These are phyloP conservation scores for Dryoscopus gambensis DNA, from an alignment of 2,113 vertebrate genomes.

Conservation along the genomic window DNA sequence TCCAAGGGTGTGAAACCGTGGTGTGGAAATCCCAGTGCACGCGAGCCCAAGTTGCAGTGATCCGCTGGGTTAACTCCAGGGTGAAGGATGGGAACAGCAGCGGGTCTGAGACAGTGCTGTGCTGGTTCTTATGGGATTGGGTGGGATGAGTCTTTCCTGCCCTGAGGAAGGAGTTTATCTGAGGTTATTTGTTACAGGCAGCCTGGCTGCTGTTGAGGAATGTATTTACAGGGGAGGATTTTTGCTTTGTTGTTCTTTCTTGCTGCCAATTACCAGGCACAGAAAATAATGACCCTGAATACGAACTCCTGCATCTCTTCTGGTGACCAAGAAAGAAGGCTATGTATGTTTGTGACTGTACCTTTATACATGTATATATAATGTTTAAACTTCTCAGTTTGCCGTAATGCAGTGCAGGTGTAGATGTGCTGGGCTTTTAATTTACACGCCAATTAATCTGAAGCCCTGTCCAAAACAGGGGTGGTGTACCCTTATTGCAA, in stretches of 20 bases:
- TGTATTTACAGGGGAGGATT: not conserved
- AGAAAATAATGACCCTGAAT: not conserved
- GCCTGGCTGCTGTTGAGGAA: not conserved
- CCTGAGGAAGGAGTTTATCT: not conserved
- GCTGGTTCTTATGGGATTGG: not conserved
- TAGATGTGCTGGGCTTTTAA: rapidly evolving
- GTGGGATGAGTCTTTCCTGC: not conserved
- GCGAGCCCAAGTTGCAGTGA: not conserved
- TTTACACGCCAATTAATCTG: not conserved
- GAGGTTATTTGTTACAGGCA: not conserved
- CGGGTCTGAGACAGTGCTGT: not conserved
- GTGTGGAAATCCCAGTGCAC: too few relatives aligned
- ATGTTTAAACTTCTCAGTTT: not conserved
- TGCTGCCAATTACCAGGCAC: not conserved
- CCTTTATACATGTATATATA: rapidly evolving
- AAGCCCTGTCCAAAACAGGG: not conserved
- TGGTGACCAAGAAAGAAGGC: not conserved
- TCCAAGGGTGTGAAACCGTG: not conserved
- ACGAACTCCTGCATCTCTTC: not conserved
- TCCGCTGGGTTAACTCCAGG: not conserved
- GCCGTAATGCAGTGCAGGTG: not conserved
- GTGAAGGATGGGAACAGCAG: not conserved
- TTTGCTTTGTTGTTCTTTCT: not conserved
- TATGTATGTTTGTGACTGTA: rapidly evolving
- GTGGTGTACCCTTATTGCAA: rapidly evolving